Evolutionary conservation across 2,888 invertebrate genomes (phyloP).

Genomic region (Automeris io): DNA sequence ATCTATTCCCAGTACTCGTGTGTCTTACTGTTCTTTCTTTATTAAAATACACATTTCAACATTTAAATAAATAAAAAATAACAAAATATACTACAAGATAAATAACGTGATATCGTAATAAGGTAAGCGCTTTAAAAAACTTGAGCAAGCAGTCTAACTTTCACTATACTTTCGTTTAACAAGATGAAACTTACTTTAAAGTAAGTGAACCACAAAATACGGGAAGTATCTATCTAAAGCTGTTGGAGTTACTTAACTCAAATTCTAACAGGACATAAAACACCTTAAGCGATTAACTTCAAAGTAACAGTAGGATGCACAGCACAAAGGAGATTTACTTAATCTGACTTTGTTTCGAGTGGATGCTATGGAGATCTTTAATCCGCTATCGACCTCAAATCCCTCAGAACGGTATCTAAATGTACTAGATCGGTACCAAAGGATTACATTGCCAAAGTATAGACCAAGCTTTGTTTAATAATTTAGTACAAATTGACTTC

Average conservation of each 20-base stretch:
- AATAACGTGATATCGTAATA: no score
- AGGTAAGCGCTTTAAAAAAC: no score
- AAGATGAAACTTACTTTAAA: neutral
- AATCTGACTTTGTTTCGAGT: slow-evolving; percentile 44
- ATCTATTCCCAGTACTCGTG: no score
- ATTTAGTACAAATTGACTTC: neutral
- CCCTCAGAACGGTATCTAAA: slow-evolving; percentile 16
- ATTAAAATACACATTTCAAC: no score
- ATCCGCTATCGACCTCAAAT: slow-evolving; percentile 41
- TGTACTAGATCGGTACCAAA: slow-evolving; percentile 13
- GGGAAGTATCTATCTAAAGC: neutral
- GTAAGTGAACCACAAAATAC: neutral
- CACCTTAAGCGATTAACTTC: slow-evolving; percentile 20
- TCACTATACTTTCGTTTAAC: neutral
- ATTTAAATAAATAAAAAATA: no score
- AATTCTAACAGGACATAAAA: slow-evolving; percentile 7
- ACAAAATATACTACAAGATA: no score
- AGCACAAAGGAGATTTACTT: slow-evolving; percentile 49
- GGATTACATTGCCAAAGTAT: slow-evolving; percentile 6
- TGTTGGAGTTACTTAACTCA: slow-evolving; percentile 1
- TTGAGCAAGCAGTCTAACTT: no score
- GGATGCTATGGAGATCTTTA: slow-evolving; percentile 33
- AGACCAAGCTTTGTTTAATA: slow-evolving; percentile 2
- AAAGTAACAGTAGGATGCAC: slow-evolving; percentile 22
- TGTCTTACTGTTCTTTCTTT: no score